Percentiles rank a stretch among this genome's conserved stretches.
Conservation (phyloP, 2,113 vertebrate species). For the Pongo pygmaeus region DNA sequence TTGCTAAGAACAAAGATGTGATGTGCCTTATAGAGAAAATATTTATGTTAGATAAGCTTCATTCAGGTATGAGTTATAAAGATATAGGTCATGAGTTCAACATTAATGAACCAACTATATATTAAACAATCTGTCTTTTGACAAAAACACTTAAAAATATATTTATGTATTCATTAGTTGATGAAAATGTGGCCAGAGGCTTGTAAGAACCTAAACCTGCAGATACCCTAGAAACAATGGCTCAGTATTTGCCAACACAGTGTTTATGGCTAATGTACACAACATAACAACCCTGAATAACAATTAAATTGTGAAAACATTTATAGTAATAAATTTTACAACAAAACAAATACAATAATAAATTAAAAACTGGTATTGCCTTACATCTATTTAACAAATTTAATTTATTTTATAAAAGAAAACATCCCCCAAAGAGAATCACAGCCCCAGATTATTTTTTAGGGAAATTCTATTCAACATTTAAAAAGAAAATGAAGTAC, state of each 20-base stretch:
- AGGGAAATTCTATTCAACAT: background rate
- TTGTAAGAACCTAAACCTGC: background rate
- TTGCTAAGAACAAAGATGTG: background rate
- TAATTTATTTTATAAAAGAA: background rate
- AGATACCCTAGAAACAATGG: background rate
- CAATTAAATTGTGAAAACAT: background rate
- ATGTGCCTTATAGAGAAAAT: background rate
- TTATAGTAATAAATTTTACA: background rate
- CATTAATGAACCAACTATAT: background rate
- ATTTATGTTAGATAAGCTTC: background rate
- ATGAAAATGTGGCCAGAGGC: background rate
- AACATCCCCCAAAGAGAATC: background rate
- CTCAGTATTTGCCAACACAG: background rate
- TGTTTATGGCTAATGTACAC: background rate
- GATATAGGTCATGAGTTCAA: background rate
- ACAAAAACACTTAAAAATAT: background rate
- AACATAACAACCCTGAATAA: background rate
- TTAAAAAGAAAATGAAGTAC: background rate
- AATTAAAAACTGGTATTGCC: background rate
- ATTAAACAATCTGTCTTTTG: background rate
- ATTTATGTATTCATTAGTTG: background rate
- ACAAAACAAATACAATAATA: background rate
- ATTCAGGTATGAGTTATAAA: background rate
- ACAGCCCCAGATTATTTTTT: background rate
- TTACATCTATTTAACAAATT: background rate